Base-by-base conservation (phyloP, 2,888 invertebrate genomes). In the Acanthococcus lagerstroemiae region DNA sequence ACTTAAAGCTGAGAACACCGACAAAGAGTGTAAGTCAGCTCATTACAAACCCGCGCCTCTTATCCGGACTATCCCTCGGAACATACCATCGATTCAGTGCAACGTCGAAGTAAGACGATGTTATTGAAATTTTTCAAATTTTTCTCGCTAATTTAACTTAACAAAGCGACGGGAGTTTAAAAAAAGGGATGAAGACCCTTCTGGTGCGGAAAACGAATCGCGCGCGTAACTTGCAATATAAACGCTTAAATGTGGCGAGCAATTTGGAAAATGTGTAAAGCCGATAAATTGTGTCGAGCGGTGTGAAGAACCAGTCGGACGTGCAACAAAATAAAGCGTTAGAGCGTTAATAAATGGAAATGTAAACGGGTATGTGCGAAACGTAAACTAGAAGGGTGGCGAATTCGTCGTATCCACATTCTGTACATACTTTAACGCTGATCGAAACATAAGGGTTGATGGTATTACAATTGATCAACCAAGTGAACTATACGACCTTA, bases 281-380 rank as follows among this genome's bases (percentile, higher is more conserved):
- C 44, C 57, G 57, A 57, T 57, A 57, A 57, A 57, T 57, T 44
- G 30, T 57, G 27, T 55, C 55, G 55, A 17, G 26, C 5, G 26
- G 27, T 19, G 27, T n/a, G 5, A 27, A 25, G 27, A 27, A 26
- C 15, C 55, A 17, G 55, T 55, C 24, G 30, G 21, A 56, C 30
- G 21, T 22, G 37, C 24, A n/a, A n/a, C 48, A 30, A 57, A 57
- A 57, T 57, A 57, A 57, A 37, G 57, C 57, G 57, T 57, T 57
- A 57, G 57, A 57, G 57, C 57, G 57, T 57, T 57, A 57, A 57
- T 57, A 57, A 57, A 57, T 57, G 57, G 57, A 57, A 57, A 57
- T 57, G 57, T 57, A 57, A 57, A 57, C 57, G 57, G 57, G 22
- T 57, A 57, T 24, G 57, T 19, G n/a, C n/a, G 26, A 44, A 57